Evolutionary conservation across 35 echinoderm and acorn worm species (phyloP), one percentile per base, ranked within the genome.

Genomic region (Ptychodera flava): DNA sequence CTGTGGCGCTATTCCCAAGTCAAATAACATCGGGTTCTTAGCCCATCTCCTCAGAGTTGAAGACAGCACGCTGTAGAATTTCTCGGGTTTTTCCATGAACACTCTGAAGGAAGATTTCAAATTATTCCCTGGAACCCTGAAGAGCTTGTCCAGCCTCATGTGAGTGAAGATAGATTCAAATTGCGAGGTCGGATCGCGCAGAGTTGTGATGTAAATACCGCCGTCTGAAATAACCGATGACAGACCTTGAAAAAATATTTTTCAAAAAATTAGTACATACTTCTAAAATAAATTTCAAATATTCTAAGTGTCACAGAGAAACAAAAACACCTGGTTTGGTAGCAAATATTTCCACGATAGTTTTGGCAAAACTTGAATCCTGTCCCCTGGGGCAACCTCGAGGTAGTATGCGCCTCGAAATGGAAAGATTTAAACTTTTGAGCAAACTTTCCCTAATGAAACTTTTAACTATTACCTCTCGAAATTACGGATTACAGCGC

Each of bases 101-200:
- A 22, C 22, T 64, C 22, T 64, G 45, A 64, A 64, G 6, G 45
- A 64, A 64, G 45, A 22, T 64, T 64, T 64, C 6, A 12, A 6
- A 64, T 64, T 22, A 12, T 64, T 64, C 22, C 45, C 45, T 12
- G 45, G 45, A 22, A 64, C 22, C 45, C 45, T 64, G 45, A 64
- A 64, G 6, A 64, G 22, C 22, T 64, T 64, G 6, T 64, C 28
- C 31, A 91, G 88, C 15, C 38, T 34, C 37, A 93, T 93, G 78
- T 99, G 94, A 31, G 90, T 99, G 79, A 99, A 99, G 22, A 92
- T 88, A 38, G 92, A 94, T 86, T 99, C 96, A 84, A 99, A 99
- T 16, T 94, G 92, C n/a, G 88, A 84, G 15, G 94, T 92, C 0
- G 96, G 96, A 85, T 99, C 96, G 0, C 96, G 86, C 15, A 99